Conservation (phyloP, 2,888 invertebrate genomes). For the Lingula anatina region DNA sequence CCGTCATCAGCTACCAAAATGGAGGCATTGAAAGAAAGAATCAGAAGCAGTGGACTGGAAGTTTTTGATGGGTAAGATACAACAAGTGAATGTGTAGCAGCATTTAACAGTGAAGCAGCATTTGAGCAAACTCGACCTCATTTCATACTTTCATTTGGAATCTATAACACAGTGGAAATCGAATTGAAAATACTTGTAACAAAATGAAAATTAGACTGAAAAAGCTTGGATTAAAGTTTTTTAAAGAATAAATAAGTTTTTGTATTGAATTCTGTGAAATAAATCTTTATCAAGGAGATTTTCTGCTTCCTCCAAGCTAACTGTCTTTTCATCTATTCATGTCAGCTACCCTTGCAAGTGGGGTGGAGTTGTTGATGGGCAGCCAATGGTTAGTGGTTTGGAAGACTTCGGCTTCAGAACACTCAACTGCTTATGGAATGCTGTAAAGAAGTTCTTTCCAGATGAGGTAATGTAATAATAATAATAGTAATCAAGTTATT, state of each 20-base stretch:
- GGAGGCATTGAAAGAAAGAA: slow-evolving; percentile 32
- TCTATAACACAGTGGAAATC: no score
- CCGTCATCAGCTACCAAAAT: slow-evolving; percentile 23
- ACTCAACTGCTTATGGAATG: slow-evolving; percentile 49
- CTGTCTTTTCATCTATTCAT: no score
- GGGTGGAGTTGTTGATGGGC: slow-evolving; percentile 45
- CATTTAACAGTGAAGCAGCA: no score
- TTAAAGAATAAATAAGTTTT: background rate
- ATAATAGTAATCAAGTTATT: no score
- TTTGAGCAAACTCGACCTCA: no score
- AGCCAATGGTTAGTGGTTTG: slow-evolving; percentile 45
- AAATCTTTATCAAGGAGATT: background rate
- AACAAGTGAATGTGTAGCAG: background rate
- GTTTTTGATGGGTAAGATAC: slow-evolving; percentile 40
- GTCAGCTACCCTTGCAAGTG: slow-evolving; percentile 51
- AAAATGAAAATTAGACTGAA: no score
- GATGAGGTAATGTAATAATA: slow-evolving; percentile 35
- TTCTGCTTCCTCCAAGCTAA: background rate
- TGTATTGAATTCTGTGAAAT: background rate
- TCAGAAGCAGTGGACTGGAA: slow-evolving; percentile 40
- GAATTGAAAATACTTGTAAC: no score
- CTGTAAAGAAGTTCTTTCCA: slow-evolving; percentile 38
- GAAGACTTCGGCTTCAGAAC: slow-evolving; percentile 48
- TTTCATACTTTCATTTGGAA: no score
- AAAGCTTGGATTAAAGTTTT: no score